phyloP scores from a whole-genome alignment of 2,797 vertebrate genomes.

The Furcifer pardalis region DNA sequence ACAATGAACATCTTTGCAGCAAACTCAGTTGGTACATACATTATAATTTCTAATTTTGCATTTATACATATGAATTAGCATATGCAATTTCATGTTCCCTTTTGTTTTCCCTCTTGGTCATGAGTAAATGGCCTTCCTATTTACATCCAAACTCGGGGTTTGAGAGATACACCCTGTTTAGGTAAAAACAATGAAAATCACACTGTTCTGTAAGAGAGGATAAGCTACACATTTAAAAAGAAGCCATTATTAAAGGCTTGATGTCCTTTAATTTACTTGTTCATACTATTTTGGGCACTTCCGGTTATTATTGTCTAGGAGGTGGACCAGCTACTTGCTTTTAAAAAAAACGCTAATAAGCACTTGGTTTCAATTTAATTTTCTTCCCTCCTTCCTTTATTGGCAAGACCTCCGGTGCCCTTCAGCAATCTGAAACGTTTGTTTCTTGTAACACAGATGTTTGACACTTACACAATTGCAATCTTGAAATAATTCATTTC shows the following conservation, averaged over 20 bases:
- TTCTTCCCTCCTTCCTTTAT: constrained; percentile 59
- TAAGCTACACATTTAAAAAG: not conserved
- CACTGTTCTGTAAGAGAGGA: not conserved
- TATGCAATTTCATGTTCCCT: no score
- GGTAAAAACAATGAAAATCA: no score
- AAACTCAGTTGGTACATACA: no score
- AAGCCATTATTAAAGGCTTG: not conserved
- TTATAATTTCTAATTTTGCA: no score
- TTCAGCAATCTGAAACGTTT: constrained; percentile 71
- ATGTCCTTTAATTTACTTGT: not conserved
- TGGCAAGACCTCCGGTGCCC: constrained; percentile 61
- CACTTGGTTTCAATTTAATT: constrained; percentile 62
- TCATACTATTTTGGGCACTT: fast-evolving
- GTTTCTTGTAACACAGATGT: constrained; percentile 68
- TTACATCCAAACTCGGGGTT: no score
- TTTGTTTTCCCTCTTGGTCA: no score
- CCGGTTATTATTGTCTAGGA: not conserved
- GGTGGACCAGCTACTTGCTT: constrained; percentile 50
- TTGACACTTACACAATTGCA: constrained; percentile 68
- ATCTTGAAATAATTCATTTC: constrained; percentile 53
- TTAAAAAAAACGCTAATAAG: constrained; percentile 58
- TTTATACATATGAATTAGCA: no score
- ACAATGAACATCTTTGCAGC: no score
- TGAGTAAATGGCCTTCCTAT: no score
- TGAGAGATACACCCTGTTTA: no score